phyloP scores from a whole-genome alignment of 2,888 invertebrate genomes.

The Perdita meconis region DNA sequence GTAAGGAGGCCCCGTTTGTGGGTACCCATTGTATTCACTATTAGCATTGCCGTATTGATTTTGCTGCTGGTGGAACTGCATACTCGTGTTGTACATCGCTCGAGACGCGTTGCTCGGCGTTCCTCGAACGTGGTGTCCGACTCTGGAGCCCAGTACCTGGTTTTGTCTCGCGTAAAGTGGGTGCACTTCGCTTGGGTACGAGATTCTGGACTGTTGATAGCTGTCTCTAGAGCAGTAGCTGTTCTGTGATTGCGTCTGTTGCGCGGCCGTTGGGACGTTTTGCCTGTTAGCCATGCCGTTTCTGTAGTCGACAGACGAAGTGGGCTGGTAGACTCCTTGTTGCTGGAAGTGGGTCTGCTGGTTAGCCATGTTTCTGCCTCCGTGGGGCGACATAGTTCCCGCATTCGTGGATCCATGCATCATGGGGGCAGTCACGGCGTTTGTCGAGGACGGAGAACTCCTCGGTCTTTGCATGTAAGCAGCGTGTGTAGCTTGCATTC shows the following conservation, averaged over 20 bases:
- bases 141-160: constrained; percentile 68
- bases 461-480: constrained; percentile 87
- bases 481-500: constrained; percentile 80
- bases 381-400: constrained; percentile 77
- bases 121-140: constrained; percentile 76
- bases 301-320: constrained; percentile 77
- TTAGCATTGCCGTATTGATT: constrained; percentile 83
- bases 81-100: constrained; percentile 83
- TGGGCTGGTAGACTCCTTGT: constrained; percentile 78
- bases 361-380: constrained; percentile 70
- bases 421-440: constrained; percentile 84
- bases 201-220: constrained; percentile 78
- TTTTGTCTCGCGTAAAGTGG: constrained; percentile 78
- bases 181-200: constrained; percentile 79
- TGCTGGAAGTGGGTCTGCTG: constrained; percentile 79
- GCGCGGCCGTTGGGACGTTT: constrained; percentile 68
- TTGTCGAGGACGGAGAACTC: constrained; percentile 89
- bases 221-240: constrained; percentile 79
- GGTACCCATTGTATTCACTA: constrained; percentile 85
- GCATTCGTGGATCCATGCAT: constrained; percentile 85
- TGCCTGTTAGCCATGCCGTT: constrained; percentile 79
- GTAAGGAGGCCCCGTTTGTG: constrained; percentile 85
- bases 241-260: constrained; percentile 76
- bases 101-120: constrained; percentile 70
- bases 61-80: constrained; percentile 85